Evolutionary conservation across 2,797 vertebrate genomes (phyloP).

Genomic region (Hirundo rustica): DNA sequence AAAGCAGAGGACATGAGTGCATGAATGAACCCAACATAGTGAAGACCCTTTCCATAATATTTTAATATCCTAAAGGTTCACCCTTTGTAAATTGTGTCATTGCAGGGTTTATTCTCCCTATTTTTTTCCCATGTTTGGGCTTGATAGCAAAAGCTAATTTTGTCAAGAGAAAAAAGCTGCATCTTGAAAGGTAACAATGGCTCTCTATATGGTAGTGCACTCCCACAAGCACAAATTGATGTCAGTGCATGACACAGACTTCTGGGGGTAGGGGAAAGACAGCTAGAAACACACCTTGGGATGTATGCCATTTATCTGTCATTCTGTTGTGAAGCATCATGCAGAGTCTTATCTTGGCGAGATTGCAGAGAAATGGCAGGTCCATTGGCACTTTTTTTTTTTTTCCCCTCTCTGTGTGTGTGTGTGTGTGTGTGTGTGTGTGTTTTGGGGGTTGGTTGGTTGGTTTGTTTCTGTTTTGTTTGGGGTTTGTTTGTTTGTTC

Average conservation of each 20-base stretch:
- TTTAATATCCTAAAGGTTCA: not conserved
- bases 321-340: not conserved
- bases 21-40: not conserved
- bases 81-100: not conserved
- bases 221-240: not conserved
- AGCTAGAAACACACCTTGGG: not conserved
- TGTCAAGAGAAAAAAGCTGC: not conserved
- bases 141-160: not conserved
- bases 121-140: not conserved
- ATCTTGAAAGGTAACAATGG: not conserved
- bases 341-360: not conserved
- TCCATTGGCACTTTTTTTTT: not conserved
- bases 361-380: not conserved
- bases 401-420: not conserved
- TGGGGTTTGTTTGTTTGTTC: too few relatives aligned
- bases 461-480: too few relatives aligned
- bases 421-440: too few relatives aligned
- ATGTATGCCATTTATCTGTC: not conserved
- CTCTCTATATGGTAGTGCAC: not conserved
- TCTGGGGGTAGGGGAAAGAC: accelerated
- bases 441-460: too few relatives aligned
- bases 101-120: not conserved
- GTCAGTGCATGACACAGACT: not conserved
- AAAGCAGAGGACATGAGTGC: not conserved
- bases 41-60: not conserved